Conservation (phyloP, 2,113 vertebrate species). For the Patagioenas fasciata region DNA sequence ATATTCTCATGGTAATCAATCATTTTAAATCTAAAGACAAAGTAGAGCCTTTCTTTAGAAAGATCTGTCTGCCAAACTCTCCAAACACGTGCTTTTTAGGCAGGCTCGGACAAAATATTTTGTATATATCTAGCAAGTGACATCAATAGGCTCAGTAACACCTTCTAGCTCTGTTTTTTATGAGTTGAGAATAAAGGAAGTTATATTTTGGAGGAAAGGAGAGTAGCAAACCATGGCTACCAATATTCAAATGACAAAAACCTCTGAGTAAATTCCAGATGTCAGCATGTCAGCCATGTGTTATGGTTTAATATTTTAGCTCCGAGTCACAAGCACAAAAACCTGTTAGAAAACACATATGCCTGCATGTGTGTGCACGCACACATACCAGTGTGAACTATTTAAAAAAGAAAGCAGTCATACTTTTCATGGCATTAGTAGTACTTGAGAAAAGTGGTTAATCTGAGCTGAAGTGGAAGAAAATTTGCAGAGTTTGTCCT, state of each 20-base stretch:
- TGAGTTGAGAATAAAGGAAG: slow-evolving; percentile 13
- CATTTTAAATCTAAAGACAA: neutral
- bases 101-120: neutral
- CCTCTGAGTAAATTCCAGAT: slow-evolving; percentile 2
- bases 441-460: neutral
- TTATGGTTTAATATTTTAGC: slow-evolving; percentile 36
- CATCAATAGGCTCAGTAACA: neutral
- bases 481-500: neutral
- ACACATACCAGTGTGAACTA: neutral
- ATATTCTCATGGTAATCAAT: neutral
- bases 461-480: neutral
- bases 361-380: neutral
- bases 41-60: neutral
- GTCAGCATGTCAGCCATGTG: slow-evolving; percentile 46
- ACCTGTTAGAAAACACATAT: slow-evolving; percentile 18
- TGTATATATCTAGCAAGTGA: neutral
- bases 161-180: neutral
- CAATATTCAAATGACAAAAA: slow-evolving; percentile 14
- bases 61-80: neutral
- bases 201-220: neutral
- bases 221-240: neutral
- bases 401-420: neutral
- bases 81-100: neutral
- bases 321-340: slow-evolving; percentile 45
- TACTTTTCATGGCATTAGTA: neutral